Conservation (phyloP, 2,797 vertebrate genomes). For the Tiaroga cobitis region DNA sequence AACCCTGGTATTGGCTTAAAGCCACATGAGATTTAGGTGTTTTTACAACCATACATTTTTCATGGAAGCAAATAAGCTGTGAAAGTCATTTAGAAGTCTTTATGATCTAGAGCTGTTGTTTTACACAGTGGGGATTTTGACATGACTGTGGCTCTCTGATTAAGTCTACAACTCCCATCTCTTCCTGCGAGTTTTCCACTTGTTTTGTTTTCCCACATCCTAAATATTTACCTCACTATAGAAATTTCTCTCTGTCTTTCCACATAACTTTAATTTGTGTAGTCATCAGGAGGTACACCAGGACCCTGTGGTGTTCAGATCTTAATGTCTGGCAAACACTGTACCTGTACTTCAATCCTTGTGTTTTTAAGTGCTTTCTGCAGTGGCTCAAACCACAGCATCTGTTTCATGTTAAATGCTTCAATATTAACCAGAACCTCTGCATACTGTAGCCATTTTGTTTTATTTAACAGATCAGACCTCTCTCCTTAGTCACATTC, state of each 20-base stretch:
- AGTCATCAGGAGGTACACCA: background rate
- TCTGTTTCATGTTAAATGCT: slow-evolving; percentile 62
- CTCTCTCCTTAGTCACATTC: background rate
- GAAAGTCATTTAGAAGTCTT: background rate
- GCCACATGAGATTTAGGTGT: background rate
- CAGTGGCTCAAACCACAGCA: slow-evolving; percentile 42
- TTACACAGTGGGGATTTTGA: slow-evolving; percentile 30
- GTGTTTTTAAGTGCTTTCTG: slow-evolving; percentile 61
- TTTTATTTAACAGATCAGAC: slow-evolving; percentile 16
- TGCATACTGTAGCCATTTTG: slow-evolving; percentile 20
- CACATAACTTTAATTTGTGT: background rate
- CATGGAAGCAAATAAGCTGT: background rate
- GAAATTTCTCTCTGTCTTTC: slow-evolving; percentile 19
- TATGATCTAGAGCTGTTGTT: slow-evolving; percentile 11
- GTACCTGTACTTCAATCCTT: slow-evolving; percentile 8
- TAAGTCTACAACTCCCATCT: background rate
- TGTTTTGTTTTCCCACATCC: slow-evolving; percentile 35
- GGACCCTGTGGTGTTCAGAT: background rate
- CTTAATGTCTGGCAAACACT: background rate
- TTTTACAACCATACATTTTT: background rate
- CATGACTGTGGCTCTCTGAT: slow-evolving; percentile 11
- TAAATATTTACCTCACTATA: slow-evolving; percentile 7
- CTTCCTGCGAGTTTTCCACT: slow-evolving; percentile 31
- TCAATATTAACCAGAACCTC: slow-evolving; percentile 61
- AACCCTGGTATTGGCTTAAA: background rate